Evolutionary conservation across 2,888 invertebrate species (phyloP).

Genomic region (Drosophila putrida): DNA sequence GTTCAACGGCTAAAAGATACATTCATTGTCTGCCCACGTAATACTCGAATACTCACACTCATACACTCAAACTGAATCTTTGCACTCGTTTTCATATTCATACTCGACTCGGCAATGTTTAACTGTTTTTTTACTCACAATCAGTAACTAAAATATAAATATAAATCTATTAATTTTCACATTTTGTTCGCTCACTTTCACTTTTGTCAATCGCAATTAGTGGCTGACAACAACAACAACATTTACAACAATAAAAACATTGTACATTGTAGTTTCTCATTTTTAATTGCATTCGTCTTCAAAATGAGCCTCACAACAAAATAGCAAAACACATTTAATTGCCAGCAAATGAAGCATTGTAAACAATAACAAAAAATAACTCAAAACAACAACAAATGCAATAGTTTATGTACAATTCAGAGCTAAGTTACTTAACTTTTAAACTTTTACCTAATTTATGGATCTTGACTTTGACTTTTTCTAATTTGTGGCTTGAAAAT

Average conservation of each 20-base stretch:
- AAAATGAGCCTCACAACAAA: slow-evolving; percentile 49
- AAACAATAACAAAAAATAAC: slow-evolving; percentile 12
- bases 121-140: slow-evolving; percentile 23
- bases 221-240: slow-evolving; percentile 26
- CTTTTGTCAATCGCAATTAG: slow-evolving; percentile 77
- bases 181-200: slow-evolving; percentile 59
- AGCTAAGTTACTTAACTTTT: slow-evolving; percentile 6
- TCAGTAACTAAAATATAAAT: slow-evolving; percentile 29
- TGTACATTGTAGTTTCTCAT: slow-evolving; percentile 64
- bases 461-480: background rate
- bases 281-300: slow-evolving; percentile 63
- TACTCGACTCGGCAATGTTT: slow-evolving; percentile 5
- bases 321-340: slow-evolving; percentile 48
- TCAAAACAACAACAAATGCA: slow-evolving; percentile 13
- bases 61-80: background rate
- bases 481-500: background rate
- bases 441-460: background rate
- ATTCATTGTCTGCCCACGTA: slow-evolving; percentile 42
- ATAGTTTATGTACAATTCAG: slow-evolving; percentile 1
- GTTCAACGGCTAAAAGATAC: slow-evolving; percentile 19
- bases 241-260: slow-evolving; percentile 21
- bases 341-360: slow-evolving; percentile 36
- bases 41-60: slow-evolving; percentile 21
- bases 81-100: background rate
- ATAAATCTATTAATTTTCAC: slow-evolving; percentile 48